Conservation (phyloP, 2,113 vertebrate species). For the Epinephelus fuscoguttatus region DNA sequence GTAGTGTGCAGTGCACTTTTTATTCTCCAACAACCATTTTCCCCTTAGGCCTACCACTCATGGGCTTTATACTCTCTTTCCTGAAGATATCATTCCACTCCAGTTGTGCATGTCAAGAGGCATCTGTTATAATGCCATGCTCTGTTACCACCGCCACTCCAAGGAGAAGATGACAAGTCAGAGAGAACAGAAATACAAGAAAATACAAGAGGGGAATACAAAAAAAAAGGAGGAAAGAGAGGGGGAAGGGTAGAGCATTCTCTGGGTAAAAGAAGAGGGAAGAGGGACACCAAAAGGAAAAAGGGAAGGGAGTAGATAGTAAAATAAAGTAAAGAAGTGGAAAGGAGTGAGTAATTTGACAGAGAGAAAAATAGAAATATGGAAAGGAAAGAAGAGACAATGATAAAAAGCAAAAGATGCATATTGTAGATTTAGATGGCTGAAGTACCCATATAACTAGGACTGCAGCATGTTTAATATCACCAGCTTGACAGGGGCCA, state of each 20-base stretch:
- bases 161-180: constrained; percentile 9
- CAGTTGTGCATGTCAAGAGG: constrained; percentile 46
- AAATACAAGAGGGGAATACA: not conserved
- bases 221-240: not conserved
- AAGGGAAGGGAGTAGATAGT: no score
- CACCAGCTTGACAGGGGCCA: not conserved
- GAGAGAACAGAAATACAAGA: not conserved
- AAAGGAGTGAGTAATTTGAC: not conserved
- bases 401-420: no score
- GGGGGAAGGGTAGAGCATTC: not conserved
- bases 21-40: not conserved
- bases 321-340: not conserved
- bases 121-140: constrained; percentile 55
- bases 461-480: no score
- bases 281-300: not conserved
- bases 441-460: no score
- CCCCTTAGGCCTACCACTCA: not conserved
- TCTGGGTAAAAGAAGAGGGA: not conserved
- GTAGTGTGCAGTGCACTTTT: not conserved
- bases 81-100: constrained; percentile 49
- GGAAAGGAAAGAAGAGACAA: not conserved
- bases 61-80: not conserved
- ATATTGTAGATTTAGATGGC: no score
- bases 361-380: not conserved
- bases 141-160: constrained; percentile 39